Evolutionary conservation across 2,797 vertebrate species (phyloP).

Genomic region (Lophotriccus pileatus): DNA sequence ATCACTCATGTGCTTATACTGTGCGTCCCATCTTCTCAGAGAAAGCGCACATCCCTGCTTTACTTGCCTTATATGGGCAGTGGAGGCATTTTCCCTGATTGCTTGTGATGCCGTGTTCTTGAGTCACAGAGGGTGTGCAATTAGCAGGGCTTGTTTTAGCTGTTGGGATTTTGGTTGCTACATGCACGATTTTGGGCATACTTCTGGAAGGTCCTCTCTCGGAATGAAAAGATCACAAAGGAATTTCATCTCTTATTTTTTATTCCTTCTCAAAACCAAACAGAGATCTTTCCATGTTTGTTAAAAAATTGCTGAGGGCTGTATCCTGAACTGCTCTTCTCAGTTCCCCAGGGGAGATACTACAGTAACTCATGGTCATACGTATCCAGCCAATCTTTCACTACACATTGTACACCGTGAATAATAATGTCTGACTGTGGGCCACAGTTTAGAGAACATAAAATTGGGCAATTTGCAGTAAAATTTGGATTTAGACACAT

Average conservation of each 20-base stretch:
- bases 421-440: constrained; percentile 38
- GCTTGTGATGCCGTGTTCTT: rapidly evolving
- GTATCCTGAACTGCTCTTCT: neutral
- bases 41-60: neutral
- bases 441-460: constrained; percentile 44
- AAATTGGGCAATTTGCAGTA: constrained; percentile 58
- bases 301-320: neutral
- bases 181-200: rapidly evolving
- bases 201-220: neutral
- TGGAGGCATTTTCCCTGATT: neutral
- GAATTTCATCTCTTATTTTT: neutral
- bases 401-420: neutral
- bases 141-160: neutral
- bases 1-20: neutral
- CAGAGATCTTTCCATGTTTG: neutral
- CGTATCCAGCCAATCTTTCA: neutral
- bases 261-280: neutral
- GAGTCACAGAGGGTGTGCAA: neutral
- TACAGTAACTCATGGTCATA: neutral
- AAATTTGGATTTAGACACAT: constrained; percentile 56
- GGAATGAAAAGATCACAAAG: neutral
- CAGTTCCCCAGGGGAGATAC: neutral
- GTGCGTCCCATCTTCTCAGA: neutral
- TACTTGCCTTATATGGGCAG: neutral
- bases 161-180: neutral